Evolutionary conservation across 2,888 invertebrate species (phyloP).

Genomic region (Meteorus colon): DNA sequence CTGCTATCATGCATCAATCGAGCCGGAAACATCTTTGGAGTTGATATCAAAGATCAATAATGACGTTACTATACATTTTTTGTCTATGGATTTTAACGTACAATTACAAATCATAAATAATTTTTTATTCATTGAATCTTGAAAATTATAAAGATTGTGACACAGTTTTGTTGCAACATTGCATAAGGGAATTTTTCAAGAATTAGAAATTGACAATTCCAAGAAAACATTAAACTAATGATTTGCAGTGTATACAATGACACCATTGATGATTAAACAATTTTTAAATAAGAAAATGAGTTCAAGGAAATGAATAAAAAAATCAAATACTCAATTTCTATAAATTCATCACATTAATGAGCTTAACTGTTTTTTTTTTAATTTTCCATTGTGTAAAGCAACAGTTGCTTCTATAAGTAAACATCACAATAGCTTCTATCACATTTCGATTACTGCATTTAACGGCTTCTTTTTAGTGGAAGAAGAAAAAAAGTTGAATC

Average conservation of each 20-base stretch:
- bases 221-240: neutral
- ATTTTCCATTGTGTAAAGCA: too few species aligned
- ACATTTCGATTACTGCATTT: too few species aligned
- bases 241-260: neutral
- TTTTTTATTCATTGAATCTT: neutral
- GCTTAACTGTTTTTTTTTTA: too few species aligned
- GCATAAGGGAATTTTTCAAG: neutral
- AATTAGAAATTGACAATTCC: neutral
- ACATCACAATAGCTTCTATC: too few species aligned
- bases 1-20: neutral
- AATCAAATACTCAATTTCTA: neutral
- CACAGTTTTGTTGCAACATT: neutral
- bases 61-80: neutral
- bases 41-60: slow-evolving; percentile 2
- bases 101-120: neutral
- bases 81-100: neutral
- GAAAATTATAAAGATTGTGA: neutral
- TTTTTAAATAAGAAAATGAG: neutral
- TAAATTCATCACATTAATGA: neutral
- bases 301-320: neutral
- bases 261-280: neutral
- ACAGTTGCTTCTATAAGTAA: too few species aligned
- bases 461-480: too few species aligned
- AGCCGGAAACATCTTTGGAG: neutral
- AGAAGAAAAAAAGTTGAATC: too few species aligned